Evolutionary conservation across 1,140 invertebrate species (phyloP).

Genomic region (Drosophila miranda): DNA sequence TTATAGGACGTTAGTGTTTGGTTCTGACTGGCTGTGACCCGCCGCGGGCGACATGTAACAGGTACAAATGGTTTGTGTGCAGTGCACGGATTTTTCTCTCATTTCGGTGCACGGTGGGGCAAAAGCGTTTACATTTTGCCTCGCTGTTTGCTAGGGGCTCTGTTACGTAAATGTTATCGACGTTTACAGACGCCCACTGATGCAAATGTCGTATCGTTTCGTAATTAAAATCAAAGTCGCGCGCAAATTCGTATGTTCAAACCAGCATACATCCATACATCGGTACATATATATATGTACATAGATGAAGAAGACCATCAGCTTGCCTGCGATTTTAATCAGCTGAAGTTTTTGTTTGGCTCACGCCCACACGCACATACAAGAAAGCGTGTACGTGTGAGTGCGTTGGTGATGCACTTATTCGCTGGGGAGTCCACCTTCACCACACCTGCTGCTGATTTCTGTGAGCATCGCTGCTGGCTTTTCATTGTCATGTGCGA

Average conservation of each 20-base stretch:
- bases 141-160: background rate
- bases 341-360: conserved; percentile 59
- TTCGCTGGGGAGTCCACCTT: conserved; percentile 49
- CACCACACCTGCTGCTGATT: conserved; percentile 74
- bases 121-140: conserved; percentile 6
- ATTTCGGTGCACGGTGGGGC: no score
- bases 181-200: background rate
- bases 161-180: conserved; percentile 33
- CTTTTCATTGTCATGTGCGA: conserved; percentile 1
- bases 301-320: background rate
- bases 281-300: no score
- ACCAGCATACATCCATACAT: no score
- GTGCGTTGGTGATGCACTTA: conserved; percentile 30
- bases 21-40: background rate
- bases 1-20: background rate
- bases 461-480: conserved; percentile 56
- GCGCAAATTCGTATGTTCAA: conserved; percentile 12
- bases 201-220: conserved; percentile 48
- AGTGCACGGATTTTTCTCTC: conserved; percentile 5
- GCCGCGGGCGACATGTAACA: no score
- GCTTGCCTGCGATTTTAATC: conserved; percentile 73
- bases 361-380: conserved; percentile 23
- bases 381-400: conserved; percentile 1
- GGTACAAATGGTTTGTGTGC: conserved; percentile 4
- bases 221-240: conserved; percentile 72